These are phyloP conservation scores for Sebastes baramenuke DNA, from an alignment of 2,797 vertebrate genomes.

Conservation along the genomic window DNA sequence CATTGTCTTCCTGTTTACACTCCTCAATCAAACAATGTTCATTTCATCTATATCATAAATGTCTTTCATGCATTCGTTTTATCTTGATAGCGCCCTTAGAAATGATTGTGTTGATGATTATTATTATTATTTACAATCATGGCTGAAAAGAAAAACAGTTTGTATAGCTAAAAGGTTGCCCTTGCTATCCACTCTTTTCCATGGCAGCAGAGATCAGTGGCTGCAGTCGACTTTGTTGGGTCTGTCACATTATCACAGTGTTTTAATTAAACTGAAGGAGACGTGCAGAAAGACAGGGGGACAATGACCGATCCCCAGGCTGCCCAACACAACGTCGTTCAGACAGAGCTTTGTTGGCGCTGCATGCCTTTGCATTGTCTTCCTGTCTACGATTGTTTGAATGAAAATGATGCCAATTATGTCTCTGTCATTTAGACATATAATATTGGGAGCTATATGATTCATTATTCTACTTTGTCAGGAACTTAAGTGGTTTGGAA, in stretches of 20 bases:
- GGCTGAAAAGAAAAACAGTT: not conserved
- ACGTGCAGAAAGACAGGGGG: conserved; percentile 62
- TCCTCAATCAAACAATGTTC: conserved; percentile 32
- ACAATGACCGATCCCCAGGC: conserved; percentile 72
- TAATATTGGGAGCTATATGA: conserved; percentile 33
- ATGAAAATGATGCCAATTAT: conserved; percentile 58
- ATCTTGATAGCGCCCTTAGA: not conserved
- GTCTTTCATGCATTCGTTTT: not conserved
- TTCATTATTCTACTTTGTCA: conserved; percentile 35
- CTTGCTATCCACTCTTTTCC: conserved; percentile 6
- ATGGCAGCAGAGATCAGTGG: not conserved
- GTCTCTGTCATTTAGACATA: conserved; percentile 55
- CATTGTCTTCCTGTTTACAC: conserved; percentile 44
- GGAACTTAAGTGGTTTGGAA: not conserved
- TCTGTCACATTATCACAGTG: conserved; percentile 57
- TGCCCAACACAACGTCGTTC: conserved; percentile 46
- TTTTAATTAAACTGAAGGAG: conserved; percentile 74
- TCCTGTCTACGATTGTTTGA: conserved; percentile 56
- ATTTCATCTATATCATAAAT: conserved; percentile 36
- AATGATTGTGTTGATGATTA: not conserved
- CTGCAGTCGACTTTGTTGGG: conserved; percentile 2
- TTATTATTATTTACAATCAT: not conserved
- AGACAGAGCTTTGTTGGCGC: conserved; percentile 55
- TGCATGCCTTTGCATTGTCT: conserved; percentile 64
- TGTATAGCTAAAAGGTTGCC: not conserved